phyloP scores from a whole-genome alignment of 2,888 invertebrate species.

The Stenchaetothrips biformis region DNA sequence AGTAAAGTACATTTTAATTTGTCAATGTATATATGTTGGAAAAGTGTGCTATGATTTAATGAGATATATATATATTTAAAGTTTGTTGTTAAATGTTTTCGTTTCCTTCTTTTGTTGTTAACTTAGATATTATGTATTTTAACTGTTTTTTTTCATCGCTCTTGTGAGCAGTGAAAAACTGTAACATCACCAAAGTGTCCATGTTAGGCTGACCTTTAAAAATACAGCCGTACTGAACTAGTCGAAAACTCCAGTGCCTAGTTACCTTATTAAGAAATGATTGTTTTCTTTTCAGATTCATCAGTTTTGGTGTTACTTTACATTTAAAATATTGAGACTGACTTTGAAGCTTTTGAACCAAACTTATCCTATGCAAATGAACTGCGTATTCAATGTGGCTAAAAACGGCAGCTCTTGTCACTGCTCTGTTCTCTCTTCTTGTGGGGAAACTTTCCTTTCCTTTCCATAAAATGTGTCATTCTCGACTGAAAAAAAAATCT shows the following conservation, averaged over 20 bases:
- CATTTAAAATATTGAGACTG: constrained; percentile 10
- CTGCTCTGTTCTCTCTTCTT: not conserved
- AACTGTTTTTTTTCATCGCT: constrained; percentile 3
- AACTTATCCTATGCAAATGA: not conserved
- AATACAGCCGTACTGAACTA: constrained; percentile 14
- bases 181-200: constrained; percentile 24
- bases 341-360: not conserved
- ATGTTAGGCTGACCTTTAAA: constrained; percentile 11
- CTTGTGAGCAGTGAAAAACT: not conserved
- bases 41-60: constrained; percentile 2
- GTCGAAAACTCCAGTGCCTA: constrained; percentile 22
- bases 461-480: not conserved
- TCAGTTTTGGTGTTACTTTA: not conserved
- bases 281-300: not conserved
- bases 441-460: not conserved
- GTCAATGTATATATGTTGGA: not conserved
- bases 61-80: constrained; percentile 1
- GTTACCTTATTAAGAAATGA: constrained; percentile 18
- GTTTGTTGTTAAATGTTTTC: constrained; percentile 21
- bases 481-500: not conserved
- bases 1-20: not conserved
- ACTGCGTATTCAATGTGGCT: not conserved
- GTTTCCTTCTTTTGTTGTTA: constrained; percentile 19
- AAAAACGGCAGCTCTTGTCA: not conserved
- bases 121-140: constrained; percentile 10